Conservation (phyloP, 2,888 invertebrate species). For the Eulithis testata region DNA sequence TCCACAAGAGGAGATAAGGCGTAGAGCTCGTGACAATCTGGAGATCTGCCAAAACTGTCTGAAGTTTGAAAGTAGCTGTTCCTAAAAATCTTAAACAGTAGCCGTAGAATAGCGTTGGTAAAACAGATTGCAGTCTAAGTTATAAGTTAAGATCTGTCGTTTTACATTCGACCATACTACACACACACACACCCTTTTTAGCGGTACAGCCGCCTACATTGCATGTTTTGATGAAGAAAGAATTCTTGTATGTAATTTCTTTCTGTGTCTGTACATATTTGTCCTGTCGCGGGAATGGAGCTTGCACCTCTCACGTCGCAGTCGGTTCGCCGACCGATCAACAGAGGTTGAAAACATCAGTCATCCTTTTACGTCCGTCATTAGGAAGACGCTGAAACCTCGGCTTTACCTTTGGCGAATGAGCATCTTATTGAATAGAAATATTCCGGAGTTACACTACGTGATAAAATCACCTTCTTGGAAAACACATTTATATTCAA, state of each 20-base stretch:
- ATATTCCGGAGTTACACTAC: conserved; percentile 5
- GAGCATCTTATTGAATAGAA: conserved; percentile 7
- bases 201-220: no score
- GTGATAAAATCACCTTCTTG: conserved; percentile 3
- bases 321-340: no score
- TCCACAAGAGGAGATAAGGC: conserved; percentile 12
- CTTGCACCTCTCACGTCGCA: no score
- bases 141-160: neutral
- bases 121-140: no score
- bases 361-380: neutral
- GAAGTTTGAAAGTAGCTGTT: neutral
- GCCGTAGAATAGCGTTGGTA: neutral
- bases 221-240: no score
- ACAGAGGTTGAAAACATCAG: neutral
- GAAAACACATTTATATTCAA: neutral
- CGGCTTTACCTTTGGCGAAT: neutral
- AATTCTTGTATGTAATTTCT: no score
- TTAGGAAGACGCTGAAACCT: neutral
- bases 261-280: no score
- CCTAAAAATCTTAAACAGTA: neutral
- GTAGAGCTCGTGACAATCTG: conserved; percentile 7
- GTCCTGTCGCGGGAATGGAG: no score
- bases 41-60: conserved; percentile 9
- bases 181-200: no score
- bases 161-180: no score